Evolutionary conservation across 1,140 invertebrate genomes (phyloP).

Genomic region (Anastatus disparis): DNA sequence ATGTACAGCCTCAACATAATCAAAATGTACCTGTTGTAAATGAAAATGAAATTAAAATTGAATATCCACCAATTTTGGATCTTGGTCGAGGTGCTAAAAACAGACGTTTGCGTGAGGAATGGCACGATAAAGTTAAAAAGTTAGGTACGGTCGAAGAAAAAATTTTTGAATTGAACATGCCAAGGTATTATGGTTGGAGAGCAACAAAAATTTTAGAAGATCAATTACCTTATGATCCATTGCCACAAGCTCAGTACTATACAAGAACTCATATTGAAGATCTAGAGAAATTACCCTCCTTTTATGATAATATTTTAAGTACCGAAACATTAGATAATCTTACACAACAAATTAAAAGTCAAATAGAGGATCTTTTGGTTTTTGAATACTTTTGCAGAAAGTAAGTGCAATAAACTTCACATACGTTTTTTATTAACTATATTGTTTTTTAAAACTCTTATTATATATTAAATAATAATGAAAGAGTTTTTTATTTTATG

Average conservation of each 20-base stretch:
- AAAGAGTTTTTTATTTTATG: conserved; percentile 33
- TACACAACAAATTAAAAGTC: conserved; percentile 65
- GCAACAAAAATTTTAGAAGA: conserved; percentile 72
- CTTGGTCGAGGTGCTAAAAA: conserved; percentile 60
- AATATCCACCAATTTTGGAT: conserved; percentile 75
- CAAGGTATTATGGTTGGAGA: conserved; percentile 81
- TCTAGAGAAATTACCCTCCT: conserved; percentile 67
- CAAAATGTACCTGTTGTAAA: not conserved
- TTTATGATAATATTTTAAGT: conserved; percentile 65
- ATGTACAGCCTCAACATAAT: not conserved
- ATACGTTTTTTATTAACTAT: conserved; percentile 10
- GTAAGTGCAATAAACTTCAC: conserved; percentile 61
- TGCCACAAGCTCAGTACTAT: conserved; percentile 75
- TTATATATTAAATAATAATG: not conserved
- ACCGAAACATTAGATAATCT: conserved; percentile 59
- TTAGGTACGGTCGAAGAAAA: conserved; percentile 84
- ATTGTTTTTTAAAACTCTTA: conserved; percentile 11
- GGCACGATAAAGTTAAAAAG: conserved; percentile 72
- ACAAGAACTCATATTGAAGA: conserved; percentile 76
- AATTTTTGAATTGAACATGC: conserved; percentile 82
- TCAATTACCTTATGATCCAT: conserved; percentile 73
- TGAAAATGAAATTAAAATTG: conserved; percentile 7
- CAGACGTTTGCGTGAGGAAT: conserved; percentile 59
- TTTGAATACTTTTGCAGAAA: conserved; percentile 69
- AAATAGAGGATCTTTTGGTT: conserved; percentile 71